phyloP scores from a whole-genome alignment of 2,888 invertebrate genomes.

The Dasysyrphus tricinctus region DNA sequence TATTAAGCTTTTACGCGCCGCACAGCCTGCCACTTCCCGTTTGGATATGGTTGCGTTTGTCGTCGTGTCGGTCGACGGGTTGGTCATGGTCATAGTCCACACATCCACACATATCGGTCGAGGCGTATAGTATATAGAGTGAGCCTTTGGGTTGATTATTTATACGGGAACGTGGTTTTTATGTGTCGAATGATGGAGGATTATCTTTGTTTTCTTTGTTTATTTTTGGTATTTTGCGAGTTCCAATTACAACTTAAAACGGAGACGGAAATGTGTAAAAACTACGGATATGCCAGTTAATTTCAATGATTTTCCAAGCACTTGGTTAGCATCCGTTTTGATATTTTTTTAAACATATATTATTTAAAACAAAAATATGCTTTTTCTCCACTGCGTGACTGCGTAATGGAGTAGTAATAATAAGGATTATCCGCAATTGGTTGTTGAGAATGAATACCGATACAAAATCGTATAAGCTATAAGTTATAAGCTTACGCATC shows the following conservation, averaged over 20 bases:
- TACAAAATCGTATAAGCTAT: not conserved
- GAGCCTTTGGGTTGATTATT: constrained; percentile 60
- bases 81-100: constrained; percentile 8
- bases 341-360: not conserved
- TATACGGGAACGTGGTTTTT: constrained; percentile 66
- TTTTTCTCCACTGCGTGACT: not conserved
- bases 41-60: constrained; percentile 26
- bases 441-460: not conserved
- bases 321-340: constrained; percentile 29
- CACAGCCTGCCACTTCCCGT: constrained; percentile 63
- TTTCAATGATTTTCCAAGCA: constrained; percentile 55
- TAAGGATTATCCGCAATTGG: not conserved
- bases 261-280: constrained; percentile 60
- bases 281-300: constrained; percentile 64
- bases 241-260: constrained; percentile 39
- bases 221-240: constrained; percentile 40
- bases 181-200: constrained; percentile 55
- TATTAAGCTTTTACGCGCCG: constrained; percentile 75
- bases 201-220: constrained; percentile 36
- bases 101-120: not conserved
- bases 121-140: constrained; percentile 17
- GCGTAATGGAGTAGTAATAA: constrained; percentile 13
- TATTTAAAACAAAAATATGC: constrained; percentile 9
- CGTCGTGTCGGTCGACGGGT: constrained; percentile 4
- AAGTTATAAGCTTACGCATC: no score